These are phyloP conservation scores for Drosophila rellima DNA, from an alignment of 2,888 invertebrate species.

Conservation along the genomic window DNA sequence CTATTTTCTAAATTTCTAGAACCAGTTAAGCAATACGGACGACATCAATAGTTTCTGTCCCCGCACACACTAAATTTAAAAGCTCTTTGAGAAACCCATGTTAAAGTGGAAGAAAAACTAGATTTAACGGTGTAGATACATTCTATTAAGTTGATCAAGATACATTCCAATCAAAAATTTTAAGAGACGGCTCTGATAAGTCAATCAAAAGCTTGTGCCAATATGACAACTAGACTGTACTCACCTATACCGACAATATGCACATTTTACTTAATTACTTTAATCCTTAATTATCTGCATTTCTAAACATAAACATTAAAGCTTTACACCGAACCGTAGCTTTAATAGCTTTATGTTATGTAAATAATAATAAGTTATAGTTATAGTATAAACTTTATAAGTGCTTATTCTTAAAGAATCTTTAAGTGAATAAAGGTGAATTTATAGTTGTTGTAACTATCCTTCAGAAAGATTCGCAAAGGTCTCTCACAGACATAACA, in stretches of 20 bases:
- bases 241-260: neutral
- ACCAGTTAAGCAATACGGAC: neutral
- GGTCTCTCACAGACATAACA: too few relatives aligned
- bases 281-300: neutral
- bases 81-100: constrained; percentile 9
- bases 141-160: neutral
- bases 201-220: neutral
- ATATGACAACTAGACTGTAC: constrained; percentile 5
- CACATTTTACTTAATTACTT: constrained; percentile 10
- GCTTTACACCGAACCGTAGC: neutral
- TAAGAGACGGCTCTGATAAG: neutral
- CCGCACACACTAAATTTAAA: neutral
- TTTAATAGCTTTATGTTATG: neutral
- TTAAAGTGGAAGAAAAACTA: constrained; percentile 6
- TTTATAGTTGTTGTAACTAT: too few relatives aligned
- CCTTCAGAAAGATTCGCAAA: too few relatives aligned
- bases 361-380: neutral
- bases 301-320: neutral
- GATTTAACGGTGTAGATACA: neutral
- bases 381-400: neutral
- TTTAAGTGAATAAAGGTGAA: neutral
- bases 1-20: neutral
- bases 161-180: neutral
- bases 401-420: neutral
- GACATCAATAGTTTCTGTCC: neutral